Evolutionary conservation across 2,888 invertebrate genomes (phyloP), one percentile per base, ranked within the genome.

Genomic region (Baronia brevicornis): DNA sequence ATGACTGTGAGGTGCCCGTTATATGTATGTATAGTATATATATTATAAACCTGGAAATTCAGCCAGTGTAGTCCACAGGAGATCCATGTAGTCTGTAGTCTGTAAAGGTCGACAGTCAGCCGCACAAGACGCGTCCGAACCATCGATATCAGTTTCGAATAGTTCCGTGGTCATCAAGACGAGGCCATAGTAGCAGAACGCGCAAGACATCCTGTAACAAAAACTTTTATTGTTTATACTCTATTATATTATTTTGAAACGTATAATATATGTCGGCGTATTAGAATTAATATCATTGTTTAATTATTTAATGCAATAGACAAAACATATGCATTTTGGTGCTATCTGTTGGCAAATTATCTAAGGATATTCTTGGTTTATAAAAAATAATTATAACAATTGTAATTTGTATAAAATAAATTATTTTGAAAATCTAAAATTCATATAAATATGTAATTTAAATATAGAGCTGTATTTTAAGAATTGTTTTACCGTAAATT

Each of bases 131-230:
- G 63, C 70, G 24, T 51, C 61, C 37, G 79, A 80, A 23, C 74
- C 66, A 23, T 65, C 60, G 22, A 68, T 60, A 25, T 65, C 80
- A 26, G 89, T 88, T 66, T 93, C 93, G 72, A 96, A 94, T 31
- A 97, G 72, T 65, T 97, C 96, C 0, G 97, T 97, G 1, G 97
- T 96, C 92, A 97, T 94, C 34, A 97, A 74, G 4, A 97, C 97
- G 18, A 97, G 87, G 0, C 97, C 97, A 64, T 97, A 97, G 72
- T 97, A 97, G 64, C 95, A 95, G 79, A 97, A 97, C 0, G 97
- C 95, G 67, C 96, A 96, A 0, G 93, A 88, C 88, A 95, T 91
- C 95, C 95, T 95, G 54, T 3, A 49, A 38, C n/a, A 24, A 8
- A 3, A 27, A 5, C 7, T 8, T 2, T 21, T 5, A 6, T 10